Base-by-base conservation (phyloP, 2,797 vertebrate genomes). In the Danio choprae region DNA sequence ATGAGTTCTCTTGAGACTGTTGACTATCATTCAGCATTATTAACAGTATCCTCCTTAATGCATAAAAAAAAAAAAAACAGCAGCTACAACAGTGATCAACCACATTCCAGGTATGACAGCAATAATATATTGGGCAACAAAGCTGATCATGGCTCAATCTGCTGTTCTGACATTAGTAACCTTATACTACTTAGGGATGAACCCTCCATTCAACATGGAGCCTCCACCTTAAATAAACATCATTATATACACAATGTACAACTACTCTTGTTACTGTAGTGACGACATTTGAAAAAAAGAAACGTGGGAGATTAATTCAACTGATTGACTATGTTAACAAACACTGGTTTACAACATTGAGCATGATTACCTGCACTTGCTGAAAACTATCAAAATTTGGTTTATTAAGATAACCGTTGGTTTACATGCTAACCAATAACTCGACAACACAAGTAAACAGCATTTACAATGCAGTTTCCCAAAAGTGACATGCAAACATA, bases 141-240 rank as follows among this genome's bases (percentile, higher is more conserved):
- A 7, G 38, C 18, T 43, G 5, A 43, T 41, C 38, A 41, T 55
- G 36, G 5, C 53, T 71, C 51, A 71, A 6, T 43, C 51, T 44
- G 4, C 51, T 16, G 4, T 44, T 56, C 16, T 41, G 11, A 53
- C 18, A 3, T 53, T 40, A 16, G 69, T 16, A 72, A 71, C 22
- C 18, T 13, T 56, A 58, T 11, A 56, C 8, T 16, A 11, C 13
- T 43, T 18, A 71, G 18, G 12, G 56, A 22, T 18, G 43, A 56
- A 56, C n/a, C 60, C n/a, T 18, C 40, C 16, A 63, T 29, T 29
- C 29, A 29, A 63, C 18, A 43, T 58, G 12, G 18, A 72, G 18
- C 6, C n/a, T 43, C 62, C 69, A 44, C 51, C 51, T 72, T 58
- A 11, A 72, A 56, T 56, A 56, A 58, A 58, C 15, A 72, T 72